Evolutionary conservation across 2,888 invertebrate species (phyloP), one percentile per base, ranked within the genome.

Genomic region (Drosophila mimetica): DNA sequence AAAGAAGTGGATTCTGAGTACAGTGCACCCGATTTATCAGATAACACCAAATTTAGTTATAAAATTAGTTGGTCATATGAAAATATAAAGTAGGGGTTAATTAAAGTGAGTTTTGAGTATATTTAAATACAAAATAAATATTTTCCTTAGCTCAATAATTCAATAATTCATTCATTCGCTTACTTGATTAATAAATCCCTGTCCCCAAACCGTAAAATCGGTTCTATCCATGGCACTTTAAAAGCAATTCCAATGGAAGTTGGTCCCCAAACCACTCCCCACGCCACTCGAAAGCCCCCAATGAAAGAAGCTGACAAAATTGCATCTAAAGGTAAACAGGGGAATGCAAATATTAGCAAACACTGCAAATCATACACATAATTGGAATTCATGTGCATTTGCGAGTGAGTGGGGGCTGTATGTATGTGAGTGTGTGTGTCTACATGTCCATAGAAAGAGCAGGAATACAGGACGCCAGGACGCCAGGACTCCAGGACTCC

Each of bases 281-380:
- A 6, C 22, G 22, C 44, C 25, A 46, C 16, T 36, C 20, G 32
- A 39, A 34, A 32, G 41, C 44, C 58, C 50, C 63, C 18, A 16
- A 75, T 77, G 69, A 77, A 75, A 83, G 80, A 77, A 76, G 66
- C 79, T 83, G 75, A 79, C 75, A 74, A 76, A 83, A 80, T 83
- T 83, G 83, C 83, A 80, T 77, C 74, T 67, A 80, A 79, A 80
- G 77, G 83, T 80, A 83, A 69, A 67, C 70, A 53, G 42, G 73
- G 67, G 67, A 67, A 80, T 76, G 80, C 75, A 80, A 84, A 80
- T 80, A 80, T 80, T 80, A 80, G 81, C 78, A 74, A 74, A 65
- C 84, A 75, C 75, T 63, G 84, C 76, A 80, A 84, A 84, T 83
- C 80, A 84, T 80, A 80, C 78, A 83, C 78, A 81, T 84, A 80